phyloP scores from a whole-genome alignment of 2,888 invertebrate genomes.

The Dorcus parallelipipedus region DNA sequence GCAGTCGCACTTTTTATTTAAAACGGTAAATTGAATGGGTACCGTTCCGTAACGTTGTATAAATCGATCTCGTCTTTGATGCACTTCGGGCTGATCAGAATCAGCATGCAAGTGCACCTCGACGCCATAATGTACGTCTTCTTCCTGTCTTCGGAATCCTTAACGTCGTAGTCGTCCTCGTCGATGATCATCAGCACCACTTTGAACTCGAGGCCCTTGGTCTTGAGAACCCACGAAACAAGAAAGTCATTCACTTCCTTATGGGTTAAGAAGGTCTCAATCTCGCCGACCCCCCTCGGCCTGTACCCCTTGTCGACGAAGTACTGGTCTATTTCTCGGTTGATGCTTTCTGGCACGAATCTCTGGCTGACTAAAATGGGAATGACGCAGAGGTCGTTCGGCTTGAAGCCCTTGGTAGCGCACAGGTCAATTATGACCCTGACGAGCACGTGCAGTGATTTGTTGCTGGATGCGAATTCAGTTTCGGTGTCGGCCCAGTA shows the following conservation, averaged over 20 bases:
- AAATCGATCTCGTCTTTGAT: constrained; percentile 33
- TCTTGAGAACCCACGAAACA: constrained; percentile 41
- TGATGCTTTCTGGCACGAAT: constrained; percentile 35
- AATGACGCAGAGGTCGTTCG: constrained; percentile 41
- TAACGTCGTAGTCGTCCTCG: constrained; percentile 42
- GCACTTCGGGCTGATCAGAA: constrained; percentile 34
- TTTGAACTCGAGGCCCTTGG: constrained; percentile 46
- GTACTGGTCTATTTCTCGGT: constrained; percentile 35
- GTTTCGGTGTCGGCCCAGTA: constrained; percentile 36
- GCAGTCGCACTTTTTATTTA: not conserved
- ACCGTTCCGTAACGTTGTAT: constrained; percentile 30
- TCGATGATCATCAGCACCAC: constrained; percentile 43
- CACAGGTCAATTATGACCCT: constrained; percentile 41
- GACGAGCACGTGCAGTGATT: constrained; percentile 29
- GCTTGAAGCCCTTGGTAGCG: constrained; percentile 42
- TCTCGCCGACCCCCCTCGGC: constrained; percentile 38
- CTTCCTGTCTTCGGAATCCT: constrained; percentile 40
- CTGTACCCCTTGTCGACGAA: constrained; percentile 42
- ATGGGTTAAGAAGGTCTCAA: constrained; percentile 38
- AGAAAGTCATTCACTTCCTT: constrained; percentile 38
- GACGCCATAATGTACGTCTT: constrained; percentile 44
- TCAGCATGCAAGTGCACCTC: constrained; percentile 41
- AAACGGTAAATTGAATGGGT: constrained; percentile 32
- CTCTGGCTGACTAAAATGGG: constrained; percentile 39
- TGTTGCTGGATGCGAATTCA: constrained; percentile 5